phyloP scores from a whole-genome alignment of 1,140 invertebrate genomes.

The Pseudomyrmex sp. region DNA sequence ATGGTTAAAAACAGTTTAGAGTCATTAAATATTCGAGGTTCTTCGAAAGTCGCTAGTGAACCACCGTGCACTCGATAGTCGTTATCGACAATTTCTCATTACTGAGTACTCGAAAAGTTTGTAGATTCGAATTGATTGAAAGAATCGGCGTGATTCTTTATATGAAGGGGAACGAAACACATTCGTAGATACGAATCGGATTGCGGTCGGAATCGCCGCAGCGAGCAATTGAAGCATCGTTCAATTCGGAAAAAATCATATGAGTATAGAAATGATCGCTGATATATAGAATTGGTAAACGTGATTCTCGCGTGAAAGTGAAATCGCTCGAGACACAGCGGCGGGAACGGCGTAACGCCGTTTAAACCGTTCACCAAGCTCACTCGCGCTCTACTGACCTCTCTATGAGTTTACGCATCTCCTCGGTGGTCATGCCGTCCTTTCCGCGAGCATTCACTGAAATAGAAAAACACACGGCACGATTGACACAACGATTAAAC shows the following conservation, averaged over 20 bases:
- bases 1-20: background rate
- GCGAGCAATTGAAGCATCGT: constrained; percentile 27
- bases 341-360: constrained; percentile 66
- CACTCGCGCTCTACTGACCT: constrained; percentile 90
- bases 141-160: background rate
- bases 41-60: constrained; percentile 57
- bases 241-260: constrained; percentile 60
- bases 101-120: background rate
- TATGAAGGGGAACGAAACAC: constrained; percentile 7
- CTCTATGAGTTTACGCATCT: constrained; percentile 98
- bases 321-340: constrained; percentile 72
- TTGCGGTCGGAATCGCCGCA: constrained; percentile 27
- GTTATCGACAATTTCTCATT: constrained; percentile 38
- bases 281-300: constrained; percentile 24
- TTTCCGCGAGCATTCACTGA: constrained; percentile 91
- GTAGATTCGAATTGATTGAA: background rate
- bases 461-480: constrained; percentile 87
- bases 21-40: constrained; percentile 13
- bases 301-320: constrained; percentile 54
- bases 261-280: background rate
- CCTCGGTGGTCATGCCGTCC: constrained; percentile 96
- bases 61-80: constrained; percentile 68
- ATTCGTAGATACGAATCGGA: constrained; percentile 11
- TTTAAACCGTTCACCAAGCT: constrained; percentile 64
- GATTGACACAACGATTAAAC: constrained; percentile 82